Percentiles rank a stretch among this genome's conserved stretches.
These are phyloP conservation scores for Polypterus senegalus DNA, from an alignment of 2,113 vertebrate species.

Conservation along the genomic window DNA sequence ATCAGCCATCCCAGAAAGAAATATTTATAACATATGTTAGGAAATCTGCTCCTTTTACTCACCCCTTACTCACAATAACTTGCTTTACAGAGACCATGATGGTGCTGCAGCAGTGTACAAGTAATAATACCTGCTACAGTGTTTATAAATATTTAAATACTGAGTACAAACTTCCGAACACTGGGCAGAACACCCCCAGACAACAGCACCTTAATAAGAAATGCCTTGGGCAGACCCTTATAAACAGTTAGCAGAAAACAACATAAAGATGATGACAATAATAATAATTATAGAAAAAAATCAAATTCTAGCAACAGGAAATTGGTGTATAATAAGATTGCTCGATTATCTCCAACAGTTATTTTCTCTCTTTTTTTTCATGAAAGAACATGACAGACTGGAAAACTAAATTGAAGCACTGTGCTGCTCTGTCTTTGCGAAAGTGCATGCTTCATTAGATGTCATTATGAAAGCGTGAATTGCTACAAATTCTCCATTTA, in stretches of 20 bases:
- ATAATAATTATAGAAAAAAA: no score
- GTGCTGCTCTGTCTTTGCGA: constrained; percentile 33
- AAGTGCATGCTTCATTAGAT: constrained; percentile 61
- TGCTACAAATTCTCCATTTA: constrained; percentile 62
- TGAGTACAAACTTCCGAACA: no score
- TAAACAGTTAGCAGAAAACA: no score
- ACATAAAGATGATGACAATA: no score
- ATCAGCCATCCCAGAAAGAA: constrained; percentile 4
- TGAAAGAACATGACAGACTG: constrained; percentile 9
- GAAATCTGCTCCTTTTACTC: constrained; percentile 9
- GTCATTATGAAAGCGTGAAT: constrained; percentile 61
- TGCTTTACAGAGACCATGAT: no score
- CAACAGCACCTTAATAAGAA: no score
- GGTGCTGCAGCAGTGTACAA: no score
- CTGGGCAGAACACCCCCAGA: no score
- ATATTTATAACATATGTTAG: constrained; percentile 35
- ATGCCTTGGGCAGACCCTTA: no score
- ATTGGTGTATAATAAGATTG: background rate
- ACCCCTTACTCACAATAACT: no score
- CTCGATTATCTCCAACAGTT: background rate
- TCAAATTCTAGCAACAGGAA: background rate
- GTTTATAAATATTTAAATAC: no score
- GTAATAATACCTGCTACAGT: no score
- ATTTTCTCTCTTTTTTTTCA: constrained; percentile 3
- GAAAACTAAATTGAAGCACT: constrained; percentile 27